Evolutionary conservation across 2,113 vertebrate species (phyloP).

Genomic region (Epinephelus fuscoguttatus): DNA sequence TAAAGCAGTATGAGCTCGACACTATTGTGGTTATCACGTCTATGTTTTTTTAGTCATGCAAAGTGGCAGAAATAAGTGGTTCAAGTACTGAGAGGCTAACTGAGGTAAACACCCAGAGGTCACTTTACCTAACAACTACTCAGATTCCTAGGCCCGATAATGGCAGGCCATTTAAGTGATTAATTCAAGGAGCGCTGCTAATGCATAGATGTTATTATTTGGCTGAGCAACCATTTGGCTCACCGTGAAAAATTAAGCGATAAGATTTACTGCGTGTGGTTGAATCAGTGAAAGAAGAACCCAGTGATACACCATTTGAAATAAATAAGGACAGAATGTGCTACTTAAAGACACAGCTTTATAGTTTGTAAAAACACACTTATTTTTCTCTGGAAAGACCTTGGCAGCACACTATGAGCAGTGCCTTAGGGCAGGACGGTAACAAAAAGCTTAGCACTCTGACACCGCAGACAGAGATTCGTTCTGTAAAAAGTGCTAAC

Average conservation of each 20-base stretch:
- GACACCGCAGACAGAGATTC: constrained; percentile 42
- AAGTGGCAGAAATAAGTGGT: constrained; percentile 37
- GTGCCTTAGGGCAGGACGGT: constrained; percentile 29
- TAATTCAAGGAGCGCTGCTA: constrained; percentile 44
- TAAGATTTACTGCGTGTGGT: constrained; percentile 1
- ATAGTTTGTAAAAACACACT: neutral
- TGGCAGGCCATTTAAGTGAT: constrained; percentile 49
- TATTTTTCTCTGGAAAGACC: neutral
- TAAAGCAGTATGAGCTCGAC: neutral
- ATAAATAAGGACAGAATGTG: neutral
- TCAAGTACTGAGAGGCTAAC: constrained; percentile 30
- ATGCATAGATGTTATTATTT: constrained; percentile 50
- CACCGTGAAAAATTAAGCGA: neutral
- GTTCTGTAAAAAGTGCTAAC: constrained; percentile 58
- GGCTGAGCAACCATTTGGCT: constrained; percentile 45
- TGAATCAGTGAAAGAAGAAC: constrained; percentile 8
- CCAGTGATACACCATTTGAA: neutral
- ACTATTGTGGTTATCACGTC: neutral
- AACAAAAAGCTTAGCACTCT: constrained; percentile 44
- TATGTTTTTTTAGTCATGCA: constrained; percentile 15
- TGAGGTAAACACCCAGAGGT: constrained; percentile 60
- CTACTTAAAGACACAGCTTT: neutral
- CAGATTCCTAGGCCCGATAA: constrained; percentile 46
- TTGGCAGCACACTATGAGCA: neutral
- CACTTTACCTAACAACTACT: constrained; percentile 57